Conservation (phyloP, 2,888 invertebrate genomes). For the Drosophila paramelanica region DNA sequence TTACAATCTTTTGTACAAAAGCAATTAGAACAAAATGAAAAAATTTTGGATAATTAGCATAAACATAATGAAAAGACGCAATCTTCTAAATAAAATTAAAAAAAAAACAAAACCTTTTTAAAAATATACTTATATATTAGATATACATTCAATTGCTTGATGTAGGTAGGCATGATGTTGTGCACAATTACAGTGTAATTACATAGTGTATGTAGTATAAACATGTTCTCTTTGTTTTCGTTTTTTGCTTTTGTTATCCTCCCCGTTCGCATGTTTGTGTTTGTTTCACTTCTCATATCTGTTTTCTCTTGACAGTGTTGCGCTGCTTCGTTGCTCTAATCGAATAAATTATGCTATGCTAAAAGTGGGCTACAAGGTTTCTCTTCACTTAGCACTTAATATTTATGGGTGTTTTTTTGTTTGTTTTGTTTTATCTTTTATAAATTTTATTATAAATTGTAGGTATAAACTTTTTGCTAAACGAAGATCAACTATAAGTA, state of each 20-base stretch:
- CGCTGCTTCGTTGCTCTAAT: slow-evolving; percentile 48
- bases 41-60: slow-evolving; percentile 19
- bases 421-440: not conserved
- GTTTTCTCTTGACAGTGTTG: slow-evolving; percentile 9
- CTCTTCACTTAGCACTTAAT: slow-evolving; percentile 50
- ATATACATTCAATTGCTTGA: slow-evolving; percentile 5
- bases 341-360: slow-evolving; percentile 78
- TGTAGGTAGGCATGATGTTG: slow-evolving; percentile 26
- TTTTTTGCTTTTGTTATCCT: not conserved
- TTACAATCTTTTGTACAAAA: slow-evolving; percentile 21
- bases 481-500: slow-evolving; percentile 72
- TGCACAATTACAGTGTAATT: slow-evolving; percentile 40
- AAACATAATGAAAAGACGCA: slow-evolving; percentile 37
- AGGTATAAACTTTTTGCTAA: slow-evolving; percentile 66
- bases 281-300: slow-evolving; percentile 4
- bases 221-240: slow-evolving; percentile 1
- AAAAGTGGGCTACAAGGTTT: slow-evolving; percentile 62
- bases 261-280: not conserved
- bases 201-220: slow-evolving; percentile 21
- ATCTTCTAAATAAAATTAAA: slow-evolving; percentile 19
- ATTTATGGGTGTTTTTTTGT: slow-evolving; percentile 19
- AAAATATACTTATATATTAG: slow-evolving; percentile 11
- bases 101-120: slow-evolving; percentile 26
- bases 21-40: slow-evolving; percentile 13
- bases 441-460: slow-evolving; percentile 40